Conservation (phyloP, 1,140 invertebrate genomes). For the Arctopsyche grandis region DNA sequence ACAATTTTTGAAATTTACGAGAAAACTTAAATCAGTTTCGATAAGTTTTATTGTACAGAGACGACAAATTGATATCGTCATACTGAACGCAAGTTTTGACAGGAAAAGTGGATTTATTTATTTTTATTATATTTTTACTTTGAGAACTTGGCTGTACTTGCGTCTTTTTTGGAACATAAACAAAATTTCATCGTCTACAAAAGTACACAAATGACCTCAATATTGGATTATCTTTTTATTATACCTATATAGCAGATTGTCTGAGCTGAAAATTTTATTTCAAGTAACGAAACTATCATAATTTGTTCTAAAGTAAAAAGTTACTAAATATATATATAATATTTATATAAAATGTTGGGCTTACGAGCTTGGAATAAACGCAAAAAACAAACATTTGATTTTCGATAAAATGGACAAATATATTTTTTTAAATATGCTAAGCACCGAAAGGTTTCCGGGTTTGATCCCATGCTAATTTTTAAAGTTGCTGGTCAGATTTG, state of each 20-base stretch:
- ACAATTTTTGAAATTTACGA: slow-evolving; percentile 8
- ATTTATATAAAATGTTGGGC: too few relatives aligned
- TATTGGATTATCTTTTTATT: background rate
- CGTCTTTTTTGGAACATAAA: background rate
- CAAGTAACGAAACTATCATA: too few relatives aligned
- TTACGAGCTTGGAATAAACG: too few relatives aligned
- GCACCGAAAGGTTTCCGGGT: too few relatives aligned
- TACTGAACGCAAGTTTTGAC: background rate
- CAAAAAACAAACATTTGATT: too few relatives aligned
- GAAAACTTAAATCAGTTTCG: slow-evolving; percentile 23
- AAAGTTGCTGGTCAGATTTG: too few relatives aligned
- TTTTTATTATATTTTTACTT: background rate
- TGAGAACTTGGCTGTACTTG: background rate
- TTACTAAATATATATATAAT: too few relatives aligned
- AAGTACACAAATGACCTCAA: background rate
- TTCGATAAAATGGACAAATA: too few relatives aligned
- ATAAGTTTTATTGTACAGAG: slow-evolving; percentile 25
- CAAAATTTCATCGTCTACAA: background rate
- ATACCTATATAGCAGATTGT: background rate
- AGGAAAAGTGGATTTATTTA: background rate
- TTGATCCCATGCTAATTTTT: too few relatives aligned
- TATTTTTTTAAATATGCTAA: too few relatives aligned
- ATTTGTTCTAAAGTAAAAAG: too few relatives aligned
- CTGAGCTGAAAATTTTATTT: background rate
- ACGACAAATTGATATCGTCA: slow-evolving; percentile 25